These are phyloP conservation scores for Rhizoglyphus robini DNA, from an alignment of 1,140 invertebrate species.

Conservation along the genomic window DNA sequence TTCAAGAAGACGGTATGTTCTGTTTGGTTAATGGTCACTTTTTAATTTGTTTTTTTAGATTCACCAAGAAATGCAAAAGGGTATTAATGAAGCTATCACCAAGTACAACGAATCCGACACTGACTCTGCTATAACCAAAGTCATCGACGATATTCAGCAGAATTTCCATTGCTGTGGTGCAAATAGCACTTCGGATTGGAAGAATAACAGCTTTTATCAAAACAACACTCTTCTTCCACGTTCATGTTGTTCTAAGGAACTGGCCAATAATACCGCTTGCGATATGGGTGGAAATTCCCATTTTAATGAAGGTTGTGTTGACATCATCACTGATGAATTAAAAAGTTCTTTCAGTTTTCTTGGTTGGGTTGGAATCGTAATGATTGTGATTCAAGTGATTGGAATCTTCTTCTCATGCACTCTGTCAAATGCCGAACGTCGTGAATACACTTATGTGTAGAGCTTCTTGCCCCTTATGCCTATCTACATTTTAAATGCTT, in stretches of 20 bases:
- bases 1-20: conserved; percentile 20
- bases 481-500: too few species aligned
- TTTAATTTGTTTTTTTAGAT: too few species aligned
- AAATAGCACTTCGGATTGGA: conserved; percentile 17
- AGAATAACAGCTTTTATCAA: not conserved
- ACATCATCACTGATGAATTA: not conserved
- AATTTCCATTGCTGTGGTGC: conserved; percentile 23
- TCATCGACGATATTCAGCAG: conserved; percentile 18
- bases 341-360: not conserved
- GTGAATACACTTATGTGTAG: conserved; percentile 4
- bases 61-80: not conserved
- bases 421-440: not conserved
- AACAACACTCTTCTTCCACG: not conserved
- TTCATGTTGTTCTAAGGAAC: conserved; percentile 10
- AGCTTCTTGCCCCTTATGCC: too few species aligned
- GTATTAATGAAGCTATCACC: conserved; percentile 17
- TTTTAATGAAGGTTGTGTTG: conserved; percentile 6
- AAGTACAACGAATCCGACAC: conserved; percentile 10
- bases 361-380: not conserved
- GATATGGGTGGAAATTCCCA: not conserved
- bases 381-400: conserved; percentile 16
- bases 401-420: conserved; percentile 19
- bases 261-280: not conserved
- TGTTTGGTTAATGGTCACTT: not conserved
- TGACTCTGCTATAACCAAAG: not conserved